These are phyloP conservation scores for Galbula dea DNA, from an alignment of 2,113 vertebrate genomes.

Conservation along the genomic window DNA sequence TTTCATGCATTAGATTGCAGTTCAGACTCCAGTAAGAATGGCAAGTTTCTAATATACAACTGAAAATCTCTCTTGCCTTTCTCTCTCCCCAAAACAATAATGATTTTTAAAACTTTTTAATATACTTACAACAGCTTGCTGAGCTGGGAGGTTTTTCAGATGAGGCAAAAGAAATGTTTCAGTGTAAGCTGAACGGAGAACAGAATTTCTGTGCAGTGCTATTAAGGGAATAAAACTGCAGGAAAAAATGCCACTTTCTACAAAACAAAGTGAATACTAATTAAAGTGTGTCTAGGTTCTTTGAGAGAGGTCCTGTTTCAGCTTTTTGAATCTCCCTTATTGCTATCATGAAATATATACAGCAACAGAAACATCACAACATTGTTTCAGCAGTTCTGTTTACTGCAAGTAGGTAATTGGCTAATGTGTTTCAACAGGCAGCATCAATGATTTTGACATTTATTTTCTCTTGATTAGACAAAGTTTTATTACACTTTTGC, in stretches of 20 bases:
- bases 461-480: background rate
- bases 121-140: constrained; percentile 85
- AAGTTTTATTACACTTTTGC: background rate
- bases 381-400: background rate
- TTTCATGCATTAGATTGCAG: background rate
- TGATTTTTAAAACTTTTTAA: background rate
- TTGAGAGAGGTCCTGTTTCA: background rate
- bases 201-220: constrained; percentile 81
- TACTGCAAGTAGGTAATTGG: background rate
- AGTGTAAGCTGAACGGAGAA: constrained; percentile 84
- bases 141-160: constrained; percentile 87
- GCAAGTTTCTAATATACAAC: background rate
- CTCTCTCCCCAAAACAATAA: background rate
- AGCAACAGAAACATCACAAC: background rate
- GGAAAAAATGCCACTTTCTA: background rate
- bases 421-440: background rate
- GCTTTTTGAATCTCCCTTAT: background rate
- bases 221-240: constrained; percentile 70
- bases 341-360: background rate
- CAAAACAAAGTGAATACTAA: background rate
- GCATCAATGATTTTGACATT: background rate
- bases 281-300: background rate
- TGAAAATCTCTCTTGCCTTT: background rate
- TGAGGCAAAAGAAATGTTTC: constrained; percentile 88
- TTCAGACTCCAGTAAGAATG: background rate